These are phyloP conservation scores for Strongylocentrotus purpuratus DNA, from an alignment of 35 echinoderm and acorn worm species.

Conservation along the genomic window DNA sequence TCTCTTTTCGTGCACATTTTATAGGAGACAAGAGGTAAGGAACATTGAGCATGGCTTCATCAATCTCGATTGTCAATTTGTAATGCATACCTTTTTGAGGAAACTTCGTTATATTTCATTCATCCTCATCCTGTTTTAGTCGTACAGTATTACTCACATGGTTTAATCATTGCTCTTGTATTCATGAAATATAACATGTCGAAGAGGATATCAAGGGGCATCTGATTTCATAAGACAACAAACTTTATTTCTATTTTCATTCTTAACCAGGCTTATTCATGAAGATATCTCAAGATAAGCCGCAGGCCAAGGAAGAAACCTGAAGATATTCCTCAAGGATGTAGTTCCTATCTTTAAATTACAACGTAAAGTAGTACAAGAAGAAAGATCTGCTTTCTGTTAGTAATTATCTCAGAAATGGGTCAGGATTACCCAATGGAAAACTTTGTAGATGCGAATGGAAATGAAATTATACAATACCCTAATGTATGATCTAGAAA, in stretches of 20 bases:
- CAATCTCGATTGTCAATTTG: not conserved
- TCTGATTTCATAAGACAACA: not conserved
- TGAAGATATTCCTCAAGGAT: not conserved
- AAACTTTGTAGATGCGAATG: not conserved
- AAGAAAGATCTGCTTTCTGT: not conserved
- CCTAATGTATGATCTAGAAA: not conserved
- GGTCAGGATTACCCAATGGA: not conserved
- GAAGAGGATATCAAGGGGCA: not conserved
- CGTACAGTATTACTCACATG: not conserved
- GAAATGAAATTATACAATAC: not conserved
- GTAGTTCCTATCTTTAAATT: not conserved
- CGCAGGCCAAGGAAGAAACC: no score
- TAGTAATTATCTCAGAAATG: not conserved
- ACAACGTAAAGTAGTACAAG: no score
- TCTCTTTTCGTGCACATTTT: not conserved
- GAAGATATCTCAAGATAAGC: no score
- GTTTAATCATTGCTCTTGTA: not conserved
- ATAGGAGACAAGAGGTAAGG: not conserved
- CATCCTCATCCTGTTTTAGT: not conserved
- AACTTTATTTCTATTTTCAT: not conserved
- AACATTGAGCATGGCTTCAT: not conserved
- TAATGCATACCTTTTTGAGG: not conserved
- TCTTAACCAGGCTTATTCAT: not conserved
- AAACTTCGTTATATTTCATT: slow-evolving; percentile 1
- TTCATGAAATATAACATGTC: not conserved